These are phyloP conservation scores for Heptranchias perlo DNA, from an alignment of 2,113 vertebrate genomes.

Conservation along the genomic window DNA sequence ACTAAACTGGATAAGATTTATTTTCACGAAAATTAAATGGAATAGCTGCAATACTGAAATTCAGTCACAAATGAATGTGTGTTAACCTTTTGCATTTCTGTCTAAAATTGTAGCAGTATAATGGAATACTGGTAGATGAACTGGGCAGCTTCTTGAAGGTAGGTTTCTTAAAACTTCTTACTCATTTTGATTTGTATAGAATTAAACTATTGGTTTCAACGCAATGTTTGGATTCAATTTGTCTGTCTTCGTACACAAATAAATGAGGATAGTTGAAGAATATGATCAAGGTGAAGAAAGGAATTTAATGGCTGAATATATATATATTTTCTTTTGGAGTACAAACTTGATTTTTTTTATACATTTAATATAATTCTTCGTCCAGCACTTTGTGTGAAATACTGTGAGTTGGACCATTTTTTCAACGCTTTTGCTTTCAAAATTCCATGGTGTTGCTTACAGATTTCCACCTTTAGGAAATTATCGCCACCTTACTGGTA, in stretches of 20 bases:
- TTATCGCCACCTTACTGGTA: not conserved
- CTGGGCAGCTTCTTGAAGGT: conserved; percentile 27
- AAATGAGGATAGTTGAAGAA: not conserved
- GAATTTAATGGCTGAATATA: not conserved
- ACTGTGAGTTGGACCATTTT: not conserved
- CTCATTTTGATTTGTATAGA: not conserved
- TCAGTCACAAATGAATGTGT: not conserved
- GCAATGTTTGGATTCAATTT: not conserved
- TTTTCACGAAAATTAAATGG: not conserved
- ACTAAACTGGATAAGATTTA: not conserved
- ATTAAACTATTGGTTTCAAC: not conserved
- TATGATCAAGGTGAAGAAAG: not conserved
- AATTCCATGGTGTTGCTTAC: not conserved
- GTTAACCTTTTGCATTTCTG: conserved; percentile 29
- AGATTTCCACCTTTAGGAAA: not conserved
- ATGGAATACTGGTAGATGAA: conserved; percentile 31
- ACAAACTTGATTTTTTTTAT: not conserved
- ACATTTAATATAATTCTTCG: not conserved
- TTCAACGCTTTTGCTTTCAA: not conserved
- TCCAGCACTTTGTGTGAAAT: not conserved
- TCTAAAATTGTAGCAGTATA: conserved; percentile 33
- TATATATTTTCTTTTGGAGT: not conserved
- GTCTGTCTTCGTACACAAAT: not conserved
- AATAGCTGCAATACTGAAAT: not conserved
- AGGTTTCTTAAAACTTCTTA: conserved; percentile 14